Evolutionary conservation across 2,888 invertebrate species (phyloP), one percentile per base, ranked within the genome.

Genomic region (Brachyptera putata): DNA sequence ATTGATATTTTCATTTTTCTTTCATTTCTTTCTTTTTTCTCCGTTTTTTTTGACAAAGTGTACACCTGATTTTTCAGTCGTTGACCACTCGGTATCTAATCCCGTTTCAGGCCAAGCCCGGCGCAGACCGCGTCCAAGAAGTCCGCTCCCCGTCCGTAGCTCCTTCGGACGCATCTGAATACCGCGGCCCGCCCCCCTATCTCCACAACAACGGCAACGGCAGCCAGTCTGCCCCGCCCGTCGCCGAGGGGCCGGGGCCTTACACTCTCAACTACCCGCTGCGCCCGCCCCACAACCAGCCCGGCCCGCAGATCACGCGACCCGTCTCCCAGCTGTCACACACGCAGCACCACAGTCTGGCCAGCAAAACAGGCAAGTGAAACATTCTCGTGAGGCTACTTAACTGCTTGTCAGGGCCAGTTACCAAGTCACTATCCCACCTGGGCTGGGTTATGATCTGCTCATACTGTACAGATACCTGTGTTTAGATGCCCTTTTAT

Each of bases 221-320:
- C 30, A 56, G 63, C 22, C n/a, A n/a, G n/a, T n/a, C n/a, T n/a
- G 61, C 65, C 1, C 66, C 65, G 62, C 59, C 61, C 11, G 46
- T 43, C 13, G 48, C 59, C 36, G 67, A 67, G 24, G 64, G 63
- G 14, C 64, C 62, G 16, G 63, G 64, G 1, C 62, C 66, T 14
- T 65, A 68, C 59, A 63, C 64, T 16, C 64, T 63, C 55, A 66
- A 66, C 16, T 64, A 68, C 77, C 61, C 77, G 77, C 0, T 73
- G 77, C 37, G 74, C 77, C 21, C 58, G 30, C 37, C 50, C 11
- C 22, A 18, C 25, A 21, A 37, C 11, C 39, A 56, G 14, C 41
- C 57, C 14, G 53, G 53, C 21, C 53, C 53, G 18, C 53, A 53
- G 49, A n/a, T n/a, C n/a, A n/a, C n/a, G 7, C 53, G 53, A 34